Evolutionary conservation across 2,113 vertebrate species (phyloP).

Genomic region (Misgurnus mizolepis): DNA sequence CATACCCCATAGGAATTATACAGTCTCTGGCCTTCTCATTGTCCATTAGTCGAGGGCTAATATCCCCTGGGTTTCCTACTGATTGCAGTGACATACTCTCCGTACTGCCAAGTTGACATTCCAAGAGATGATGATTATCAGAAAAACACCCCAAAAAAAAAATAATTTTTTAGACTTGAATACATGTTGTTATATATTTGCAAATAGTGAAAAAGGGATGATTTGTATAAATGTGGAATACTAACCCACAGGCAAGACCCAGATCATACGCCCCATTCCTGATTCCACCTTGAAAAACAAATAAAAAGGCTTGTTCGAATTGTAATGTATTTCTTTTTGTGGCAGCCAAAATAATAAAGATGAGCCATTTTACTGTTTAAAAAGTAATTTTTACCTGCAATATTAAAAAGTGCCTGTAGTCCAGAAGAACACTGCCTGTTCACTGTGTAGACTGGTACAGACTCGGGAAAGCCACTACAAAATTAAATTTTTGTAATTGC

Average conservation of each 20-base stretch:
- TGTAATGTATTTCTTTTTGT: background rate
- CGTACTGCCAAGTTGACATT: constrained; percentile 68
- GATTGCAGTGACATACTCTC: constrained; percentile 86
- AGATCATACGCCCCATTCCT: constrained; percentile 86
- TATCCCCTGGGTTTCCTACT: constrained; percentile 76
- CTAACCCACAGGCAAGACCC: constrained; percentile 95
- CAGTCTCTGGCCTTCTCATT: constrained; percentile 83
- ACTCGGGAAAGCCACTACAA: constrained; percentile 87
- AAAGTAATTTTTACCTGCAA: constrained; percentile 79
- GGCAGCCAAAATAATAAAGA: background rate
- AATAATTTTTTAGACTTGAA: too few species aligned
- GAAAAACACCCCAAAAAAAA: background rate
- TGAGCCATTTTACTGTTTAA: background rate
- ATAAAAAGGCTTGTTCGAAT: background rate
- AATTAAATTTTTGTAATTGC: background rate
- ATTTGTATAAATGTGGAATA: constrained; percentile 11
- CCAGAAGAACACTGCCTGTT: constrained; percentile 94
- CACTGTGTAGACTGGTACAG: constrained; percentile 80
- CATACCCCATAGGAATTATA: constrained; percentile 84
- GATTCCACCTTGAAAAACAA: constrained; percentile 84
- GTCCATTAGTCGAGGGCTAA: constrained; percentile 80
- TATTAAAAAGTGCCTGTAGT: constrained; percentile 87
- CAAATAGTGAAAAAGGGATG: background rate
- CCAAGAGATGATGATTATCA: background rate
- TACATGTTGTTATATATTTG: background rate